Evolutionary conservation across 2,113 vertebrate species (phyloP).

Genomic region (Podocnemis expansa): DNA sequence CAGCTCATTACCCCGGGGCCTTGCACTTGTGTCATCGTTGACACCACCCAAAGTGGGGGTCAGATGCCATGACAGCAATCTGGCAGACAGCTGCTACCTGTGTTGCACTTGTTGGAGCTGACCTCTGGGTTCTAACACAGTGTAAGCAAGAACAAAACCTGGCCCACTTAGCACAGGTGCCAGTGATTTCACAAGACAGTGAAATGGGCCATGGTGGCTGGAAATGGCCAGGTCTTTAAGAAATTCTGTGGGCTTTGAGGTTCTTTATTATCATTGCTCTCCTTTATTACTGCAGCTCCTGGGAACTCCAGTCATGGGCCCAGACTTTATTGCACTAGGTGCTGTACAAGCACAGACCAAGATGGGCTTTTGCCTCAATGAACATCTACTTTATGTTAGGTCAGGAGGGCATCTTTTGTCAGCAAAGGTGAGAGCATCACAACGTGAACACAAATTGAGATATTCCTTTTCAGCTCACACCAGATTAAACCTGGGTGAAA

Average conservation of each 20-base stretch:
- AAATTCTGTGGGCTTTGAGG: neutral
- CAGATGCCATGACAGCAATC: neutral
- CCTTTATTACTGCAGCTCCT: neutral
- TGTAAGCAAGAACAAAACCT: neutral
- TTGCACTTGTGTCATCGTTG: neutral
- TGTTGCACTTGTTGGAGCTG: neutral
- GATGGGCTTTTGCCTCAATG: too few species aligned
- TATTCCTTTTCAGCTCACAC: neutral
- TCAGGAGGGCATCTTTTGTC: neutral
- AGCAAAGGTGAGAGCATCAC: neutral
- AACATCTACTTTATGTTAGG: neutral
- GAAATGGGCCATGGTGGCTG: neutral
- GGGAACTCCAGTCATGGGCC: neutral
- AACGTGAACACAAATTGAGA: rapidly evolving
- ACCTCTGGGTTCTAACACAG: neutral
- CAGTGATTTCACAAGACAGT: neutral
- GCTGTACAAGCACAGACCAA: neutral
- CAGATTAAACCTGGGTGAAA: neutral
- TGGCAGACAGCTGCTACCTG: neutral
- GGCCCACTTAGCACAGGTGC: neutral
- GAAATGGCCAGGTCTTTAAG: neutral
- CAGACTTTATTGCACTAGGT: neutral
- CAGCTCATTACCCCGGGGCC: neutral
- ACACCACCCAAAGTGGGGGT: neutral
- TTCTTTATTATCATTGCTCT: neutral